Percentiles rank a stretch among this genome's conserved stretches.
These are phyloP conservation scores for Speoplatyrhinus poulsoni DNA, from an alignment of 2,113 vertebrate species.

Conservation along the genomic window DNA sequence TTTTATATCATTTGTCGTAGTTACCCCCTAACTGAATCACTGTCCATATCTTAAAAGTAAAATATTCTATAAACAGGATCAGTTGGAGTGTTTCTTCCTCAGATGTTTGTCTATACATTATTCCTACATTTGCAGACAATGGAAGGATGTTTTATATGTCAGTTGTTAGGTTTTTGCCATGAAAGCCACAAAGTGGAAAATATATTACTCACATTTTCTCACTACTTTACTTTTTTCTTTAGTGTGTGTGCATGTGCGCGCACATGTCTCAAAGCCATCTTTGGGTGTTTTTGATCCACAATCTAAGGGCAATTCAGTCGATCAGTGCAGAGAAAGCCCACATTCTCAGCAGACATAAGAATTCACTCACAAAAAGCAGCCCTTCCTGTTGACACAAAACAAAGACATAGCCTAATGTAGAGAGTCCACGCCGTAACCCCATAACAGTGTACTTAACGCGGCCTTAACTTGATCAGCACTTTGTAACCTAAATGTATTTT, in stretches of 20 bases:
- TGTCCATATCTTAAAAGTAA: not conserved
- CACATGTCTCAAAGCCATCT: slow-evolving; percentile 20
- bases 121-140: not conserved
- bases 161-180: slow-evolving; percentile 43
- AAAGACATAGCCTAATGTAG: not conserved
- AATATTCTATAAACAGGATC: not conserved
- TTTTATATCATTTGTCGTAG: slow-evolving; percentile 26
- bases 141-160: slow-evolving; percentile 2
- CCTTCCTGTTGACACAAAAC: slow-evolving; percentile 9
- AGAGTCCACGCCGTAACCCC: too few species aligned
- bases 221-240: slow-evolving; percentile 43
- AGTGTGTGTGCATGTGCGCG: not conserved
- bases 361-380: slow-evolving; percentile 15
- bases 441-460: too few species aligned
- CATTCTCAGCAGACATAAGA: slow-evolving; percentile 29
- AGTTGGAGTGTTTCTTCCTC: not conserved
- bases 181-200: slow-evolving; percentile 29
- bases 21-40: not conserved
- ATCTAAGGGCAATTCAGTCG: slow-evolving; percentile 23
- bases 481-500: too few species aligned
- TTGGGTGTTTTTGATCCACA: slow-evolving; percentile 40
- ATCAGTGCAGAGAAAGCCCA: slow-evolving; percentile 36
- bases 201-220: slow-evolving; percentile 41
- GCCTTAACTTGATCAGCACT: too few species aligned
- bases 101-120: not conserved